Evolutionary conservation across 2,797 vertebrate genomes (phyloP).

Genomic region (Simalia tracyae): DNA sequence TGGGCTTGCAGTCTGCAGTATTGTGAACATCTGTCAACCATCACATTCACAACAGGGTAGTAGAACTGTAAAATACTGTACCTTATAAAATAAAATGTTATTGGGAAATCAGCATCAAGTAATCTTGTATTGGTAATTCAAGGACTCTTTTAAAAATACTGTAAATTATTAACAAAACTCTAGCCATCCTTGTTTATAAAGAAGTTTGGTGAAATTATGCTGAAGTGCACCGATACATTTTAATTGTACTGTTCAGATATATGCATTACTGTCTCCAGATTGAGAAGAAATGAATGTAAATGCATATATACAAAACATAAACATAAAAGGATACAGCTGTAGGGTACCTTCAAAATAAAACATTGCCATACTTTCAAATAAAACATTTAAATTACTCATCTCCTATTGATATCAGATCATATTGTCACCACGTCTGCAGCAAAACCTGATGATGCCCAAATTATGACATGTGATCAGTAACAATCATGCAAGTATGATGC

Average conservation of each 20-base stretch:
- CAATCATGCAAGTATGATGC: neutral
- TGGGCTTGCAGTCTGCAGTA: too few species aligned
- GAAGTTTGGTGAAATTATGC: neutral
- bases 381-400: too few species aligned
- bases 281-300: neutral
- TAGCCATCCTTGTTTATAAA: neutral
- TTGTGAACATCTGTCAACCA: too few species aligned
- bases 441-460: neutral
- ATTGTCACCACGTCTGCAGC: neutral
- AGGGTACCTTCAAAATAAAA: neutral
- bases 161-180: neutral
- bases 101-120: neutral
- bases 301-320: neutral
- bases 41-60: neutral
- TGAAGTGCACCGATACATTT: neutral
- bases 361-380: neutral
- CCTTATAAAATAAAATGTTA: neutral
- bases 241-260: neutral
- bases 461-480: neutral
- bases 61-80: neutral
- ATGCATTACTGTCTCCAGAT: neutral
- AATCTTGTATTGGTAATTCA: neutral
- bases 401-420: neutral
- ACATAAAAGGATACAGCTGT: neutral
- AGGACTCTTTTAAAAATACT: neutral